phyloP scores from a whole-genome alignment of 2,797 vertebrate species.

The Botia almorhae region DNA sequence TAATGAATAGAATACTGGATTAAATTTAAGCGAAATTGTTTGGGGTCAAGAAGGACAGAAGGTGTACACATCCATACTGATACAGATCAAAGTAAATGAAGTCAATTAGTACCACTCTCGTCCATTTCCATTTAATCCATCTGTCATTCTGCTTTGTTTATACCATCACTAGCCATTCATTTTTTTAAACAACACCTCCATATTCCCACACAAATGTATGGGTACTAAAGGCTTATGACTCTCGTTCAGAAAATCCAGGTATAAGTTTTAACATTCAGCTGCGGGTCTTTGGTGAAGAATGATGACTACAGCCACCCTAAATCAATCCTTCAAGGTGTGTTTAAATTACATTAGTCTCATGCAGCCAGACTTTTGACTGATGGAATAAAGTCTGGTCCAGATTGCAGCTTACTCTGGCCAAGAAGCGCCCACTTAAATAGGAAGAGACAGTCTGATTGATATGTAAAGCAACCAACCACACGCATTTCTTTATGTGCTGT shows the following conservation, averaged over 20 bases:
- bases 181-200: not conserved
- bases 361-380: not conserved
- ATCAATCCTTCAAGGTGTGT: constrained; percentile 1
- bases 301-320: not conserved
- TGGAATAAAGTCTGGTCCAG: not conserved
- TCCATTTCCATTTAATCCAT: not conserved
- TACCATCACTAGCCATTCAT: not conserved
- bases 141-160: not conserved
- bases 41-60: not conserved
- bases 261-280: not conserved
- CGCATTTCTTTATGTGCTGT: not conserved
- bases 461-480: not conserved
- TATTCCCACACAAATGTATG: not conserved
- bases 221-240: not conserved
- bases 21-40: not conserved
- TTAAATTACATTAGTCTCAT: not conserved
- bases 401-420: not conserved
- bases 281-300: not conserved
- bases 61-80: not conserved
- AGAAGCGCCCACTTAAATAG: not conserved
- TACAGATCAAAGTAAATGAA: constrained; percentile 3
- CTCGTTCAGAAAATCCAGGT: not conserved
- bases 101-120: not conserved
- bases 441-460: not conserved
- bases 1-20: not conserved